phyloP scores from a whole-genome alignment of 2,888 invertebrate species.

The Parnassius orleans region DNA sequence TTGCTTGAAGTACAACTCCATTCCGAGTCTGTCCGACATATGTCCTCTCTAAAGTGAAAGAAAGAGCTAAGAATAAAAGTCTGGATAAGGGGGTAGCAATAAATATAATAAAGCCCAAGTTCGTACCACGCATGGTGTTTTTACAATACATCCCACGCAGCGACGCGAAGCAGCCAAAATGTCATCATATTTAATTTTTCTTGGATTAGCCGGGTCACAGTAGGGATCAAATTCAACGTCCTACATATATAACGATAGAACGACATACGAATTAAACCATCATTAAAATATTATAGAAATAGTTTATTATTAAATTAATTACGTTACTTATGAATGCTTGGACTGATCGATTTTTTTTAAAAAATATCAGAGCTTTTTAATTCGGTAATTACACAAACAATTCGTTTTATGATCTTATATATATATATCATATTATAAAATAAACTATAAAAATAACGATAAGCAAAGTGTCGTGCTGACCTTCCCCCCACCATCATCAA shows the following conservation, averaged over 20 bases:
- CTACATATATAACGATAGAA: neutral
- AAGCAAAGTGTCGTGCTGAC: too few species aligned
- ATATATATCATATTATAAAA: too few species aligned
- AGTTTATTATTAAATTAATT: too few species aligned
- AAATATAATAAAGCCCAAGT: neutral
- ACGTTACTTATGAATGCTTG: too few species aligned
- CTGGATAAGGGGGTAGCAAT: neutral
- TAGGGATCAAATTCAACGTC: constrained; percentile 45
- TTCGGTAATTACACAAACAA: too few species aligned
- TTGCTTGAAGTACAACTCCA: constrained; percentile 95
- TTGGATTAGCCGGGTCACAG: constrained; percentile 69
- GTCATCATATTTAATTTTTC: constrained; percentile 81
- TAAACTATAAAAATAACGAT: too few species aligned
- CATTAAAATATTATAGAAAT: too few species aligned
- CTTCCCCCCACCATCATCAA: too few species aligned
- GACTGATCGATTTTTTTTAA: too few species aligned
- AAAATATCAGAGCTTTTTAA: too few species aligned
- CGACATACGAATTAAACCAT: too few species aligned
- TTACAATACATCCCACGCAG: constrained; percentile 81
- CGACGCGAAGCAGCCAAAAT: constrained; percentile 84
- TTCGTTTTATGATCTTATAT: too few species aligned
- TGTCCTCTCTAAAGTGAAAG: constrained; percentile 83
- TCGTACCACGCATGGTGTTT: constrained; percentile 82
- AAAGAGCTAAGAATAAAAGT: constrained; percentile 24
- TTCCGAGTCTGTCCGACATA: constrained; percentile 87